A percentile compares a stretch with the other conserved stretches of the same genome.
Conservation (phyloP, 2,113 vertebrate genomes). For the Semicossyphus pulcher region DNA sequence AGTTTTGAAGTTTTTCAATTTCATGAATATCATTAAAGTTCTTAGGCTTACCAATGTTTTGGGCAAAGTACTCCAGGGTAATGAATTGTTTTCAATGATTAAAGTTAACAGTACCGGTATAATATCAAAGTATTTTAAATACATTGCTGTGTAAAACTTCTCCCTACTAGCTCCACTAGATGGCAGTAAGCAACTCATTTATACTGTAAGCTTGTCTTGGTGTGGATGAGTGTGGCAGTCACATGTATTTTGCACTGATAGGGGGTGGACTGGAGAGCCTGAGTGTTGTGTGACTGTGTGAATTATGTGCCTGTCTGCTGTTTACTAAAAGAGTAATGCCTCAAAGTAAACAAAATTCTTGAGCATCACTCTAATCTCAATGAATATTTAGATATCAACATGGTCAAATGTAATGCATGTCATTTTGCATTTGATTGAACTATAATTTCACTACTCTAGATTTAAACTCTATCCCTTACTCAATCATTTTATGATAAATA, state of each 20-base stretch:
- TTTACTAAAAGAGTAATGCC: conserved; percentile 43
- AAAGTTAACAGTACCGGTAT: neutral
- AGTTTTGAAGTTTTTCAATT: conserved; percentile 25
- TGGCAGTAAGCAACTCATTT: conserved; percentile 74
- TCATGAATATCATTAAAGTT: conserved; percentile 1
- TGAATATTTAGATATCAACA: no score
- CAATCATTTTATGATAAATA: no score
- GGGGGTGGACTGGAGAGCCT: conserved; percentile 48
- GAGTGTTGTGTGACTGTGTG: conserved; percentile 30
- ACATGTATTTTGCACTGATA: conserved; percentile 75
- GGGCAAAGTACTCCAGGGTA: conserved; percentile 3
- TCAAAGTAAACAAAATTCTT: conserved; percentile 18
- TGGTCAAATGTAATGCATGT: neutral
- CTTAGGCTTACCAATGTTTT: conserved; percentile 14
- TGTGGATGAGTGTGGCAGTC: conserved; percentile 69
- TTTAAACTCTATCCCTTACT: no score
- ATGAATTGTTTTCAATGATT: conserved; percentile 3
- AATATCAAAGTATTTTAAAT: neutral
- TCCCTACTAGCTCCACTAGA: conserved; percentile 68
- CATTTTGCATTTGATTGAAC: neutral
- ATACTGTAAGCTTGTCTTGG: conserved; percentile 30
- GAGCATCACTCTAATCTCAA: neutral
- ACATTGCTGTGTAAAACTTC: conserved; percentile 18
- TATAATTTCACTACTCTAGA: neutral
- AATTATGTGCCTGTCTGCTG: conserved; percentile 44